Conservation (phyloP, 2,797 vertebrate genomes). For the Notolepis coatsorum region DNA sequence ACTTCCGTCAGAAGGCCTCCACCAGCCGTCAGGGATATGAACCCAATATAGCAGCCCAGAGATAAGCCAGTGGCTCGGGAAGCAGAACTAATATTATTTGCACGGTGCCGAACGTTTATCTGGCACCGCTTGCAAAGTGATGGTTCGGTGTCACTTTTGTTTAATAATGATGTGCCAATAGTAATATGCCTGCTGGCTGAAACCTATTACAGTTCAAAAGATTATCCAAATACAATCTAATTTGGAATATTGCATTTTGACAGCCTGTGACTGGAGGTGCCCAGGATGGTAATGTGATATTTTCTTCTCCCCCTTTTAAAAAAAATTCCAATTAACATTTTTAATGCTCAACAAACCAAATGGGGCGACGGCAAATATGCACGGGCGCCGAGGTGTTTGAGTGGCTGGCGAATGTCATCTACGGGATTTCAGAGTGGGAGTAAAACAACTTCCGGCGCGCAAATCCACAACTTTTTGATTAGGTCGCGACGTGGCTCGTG, state of each 20-base stretch:
- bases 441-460: conserved; percentile 52
- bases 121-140: conserved; percentile 85
- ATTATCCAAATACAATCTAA: conserved; percentile 90
- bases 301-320: conserved; percentile 74
- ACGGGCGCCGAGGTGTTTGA: conserved; percentile 63
- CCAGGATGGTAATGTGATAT: conserved; percentile 79
- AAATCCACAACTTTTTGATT: conserved; percentile 74
- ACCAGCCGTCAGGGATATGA: conserved; percentile 84
- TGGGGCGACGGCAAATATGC: conserved; percentile 76
- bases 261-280: conserved; percentile 82
- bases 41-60: conserved; percentile 85
- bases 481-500: conserved; percentile 41
- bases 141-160: conserved; percentile 88
- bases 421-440: conserved; percentile 53
- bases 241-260: conserved; percentile 88
- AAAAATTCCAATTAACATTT: conserved; percentile 86
- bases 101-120: conserved; percentile 85
- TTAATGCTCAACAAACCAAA: conserved; percentile 81
- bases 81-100: conserved; percentile 89
- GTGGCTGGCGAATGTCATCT: conserved; percentile 67
- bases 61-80: conserved; percentile 85
- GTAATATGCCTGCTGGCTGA: conserved; percentile 85
- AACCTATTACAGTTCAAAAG: conserved; percentile 88
- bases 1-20: conserved; percentile 84
- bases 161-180: conserved; percentile 89